Evolutionary conservation across 2,797 vertebrate species (phyloP).

Genomic region (Pangasius macronema): DNA sequence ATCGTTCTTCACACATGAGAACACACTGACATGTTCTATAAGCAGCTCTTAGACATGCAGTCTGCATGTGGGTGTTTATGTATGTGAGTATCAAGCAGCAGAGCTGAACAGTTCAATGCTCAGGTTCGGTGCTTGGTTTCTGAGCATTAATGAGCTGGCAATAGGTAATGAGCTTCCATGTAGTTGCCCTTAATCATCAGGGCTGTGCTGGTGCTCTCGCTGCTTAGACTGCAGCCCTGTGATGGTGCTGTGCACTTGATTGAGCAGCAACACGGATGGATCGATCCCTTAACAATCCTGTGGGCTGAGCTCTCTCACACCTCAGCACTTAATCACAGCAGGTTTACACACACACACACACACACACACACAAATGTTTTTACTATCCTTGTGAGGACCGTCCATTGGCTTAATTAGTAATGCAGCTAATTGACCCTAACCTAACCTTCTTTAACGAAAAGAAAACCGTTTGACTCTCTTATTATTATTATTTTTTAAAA

Average conservation of each 20-base stretch:
- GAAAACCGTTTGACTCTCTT: not conserved
- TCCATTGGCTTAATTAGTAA: not conserved
- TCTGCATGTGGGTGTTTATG: conserved; percentile 30
- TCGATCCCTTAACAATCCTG: conserved; percentile 51
- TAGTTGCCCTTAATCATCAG: conserved; percentile 43
- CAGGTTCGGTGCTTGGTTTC: not conserved
- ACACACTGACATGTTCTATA: conserved; percentile 58
- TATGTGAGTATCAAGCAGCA: conserved; percentile 9
- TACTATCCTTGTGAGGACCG: not conserved
- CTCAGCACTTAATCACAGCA: conserved; percentile 44
- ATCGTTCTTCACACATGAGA: conserved; percentile 53
- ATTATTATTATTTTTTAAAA: not conserved
- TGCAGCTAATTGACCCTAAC: not conserved
- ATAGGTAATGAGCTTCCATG: conserved; percentile 18
- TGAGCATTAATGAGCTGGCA: conserved; percentile 44
- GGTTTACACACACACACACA: conserved; percentile 16
- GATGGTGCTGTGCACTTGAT: conserved; percentile 25
- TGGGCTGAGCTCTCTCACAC: conserved; percentile 39
- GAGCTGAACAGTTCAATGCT: not conserved
- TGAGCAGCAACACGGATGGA: conserved; percentile 40
- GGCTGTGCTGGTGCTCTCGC: conserved; percentile 12
- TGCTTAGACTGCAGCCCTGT: conserved; percentile 24
- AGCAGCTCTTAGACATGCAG: conserved; percentile 29
- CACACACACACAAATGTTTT: not conserved
- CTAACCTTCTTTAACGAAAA: not conserved